Base-by-base conservation (phyloP, 64 coral and sea anemone genomes). In the Stichodactyla mertensii region DNA sequence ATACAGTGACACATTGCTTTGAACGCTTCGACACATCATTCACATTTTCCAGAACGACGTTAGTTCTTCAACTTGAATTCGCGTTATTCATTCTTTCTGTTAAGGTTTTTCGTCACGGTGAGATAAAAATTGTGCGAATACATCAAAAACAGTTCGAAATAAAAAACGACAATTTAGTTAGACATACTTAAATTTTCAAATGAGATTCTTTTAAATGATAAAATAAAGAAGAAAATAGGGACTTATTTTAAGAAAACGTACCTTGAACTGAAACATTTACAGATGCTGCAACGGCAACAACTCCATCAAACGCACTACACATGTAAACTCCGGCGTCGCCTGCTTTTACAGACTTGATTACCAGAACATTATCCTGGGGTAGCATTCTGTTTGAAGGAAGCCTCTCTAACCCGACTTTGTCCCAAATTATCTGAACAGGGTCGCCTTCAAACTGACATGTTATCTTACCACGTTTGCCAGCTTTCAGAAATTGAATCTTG, bases 391-490 rank as follows among this genome's bases (percentile, higher is more conserved):
- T 45, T 1, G 12, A 26, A 19, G 85, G 80, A 1, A 96, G 54
- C 18, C n/a, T 51, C 12, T 88, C 56, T 59, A 57, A 14, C 53
- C 94, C 94, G 14, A 85, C 36, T 71, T 96, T 96, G 51, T 71
- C 78, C 94, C 94, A 96, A 15, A 89, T 89, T n/a, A 93, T 87
- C 55, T 96, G 94, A 36, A 87, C 89, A 22, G 94, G 91, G n/a
- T 93, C 89, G 51, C 94, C 94, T 13, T 82, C 71, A 62, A 96
- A 90, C 18, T 57, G 69, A 80, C 94, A 96, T 7, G 58, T 55
- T 16, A 96, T 88, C 45, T 83, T 79, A 52, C 91, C 94, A 57
- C 16, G 26, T 85, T 87, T 93, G 10, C 94, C 94, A 45, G 86
- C 79, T 23, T 78, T 55, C 57, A 96, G 79, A 52, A 69, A 77